A percentile compares a stretch with the other conserved stretches of the same genome.
Conservation (phyloP, 2,797 vertebrate genomes). For the Crypturellus tataupa region DNA sequence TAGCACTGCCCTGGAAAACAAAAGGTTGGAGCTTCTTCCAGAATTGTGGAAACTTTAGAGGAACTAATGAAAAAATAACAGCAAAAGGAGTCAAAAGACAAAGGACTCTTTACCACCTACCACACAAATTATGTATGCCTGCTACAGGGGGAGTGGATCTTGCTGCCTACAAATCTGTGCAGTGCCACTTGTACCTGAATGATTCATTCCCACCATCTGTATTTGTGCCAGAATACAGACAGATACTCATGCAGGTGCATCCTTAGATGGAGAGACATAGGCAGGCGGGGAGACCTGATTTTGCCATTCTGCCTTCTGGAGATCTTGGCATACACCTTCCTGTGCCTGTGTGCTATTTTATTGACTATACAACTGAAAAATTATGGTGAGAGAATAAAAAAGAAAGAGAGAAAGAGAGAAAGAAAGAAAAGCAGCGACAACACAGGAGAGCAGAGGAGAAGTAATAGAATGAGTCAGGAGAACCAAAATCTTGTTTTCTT, state of each 20-base stretch:
- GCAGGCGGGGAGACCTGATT: conserved; percentile 11
- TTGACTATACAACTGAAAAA: conserved; percentile 2
- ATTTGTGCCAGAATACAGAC: conserved; percentile 22
- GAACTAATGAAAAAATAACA: neutral
- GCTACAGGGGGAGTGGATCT: neutral
- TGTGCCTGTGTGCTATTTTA: conserved; percentile 21
- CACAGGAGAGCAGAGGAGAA: neutral
- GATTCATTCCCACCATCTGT: conserved; percentile 9
- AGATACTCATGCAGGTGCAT: conserved; percentile 3
- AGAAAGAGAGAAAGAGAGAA: too few relatives aligned
- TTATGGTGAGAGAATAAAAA: neutral
- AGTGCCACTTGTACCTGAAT: conserved; percentile 12
- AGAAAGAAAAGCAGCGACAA: neutral
- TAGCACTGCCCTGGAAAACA: neutral
- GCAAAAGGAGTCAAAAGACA: neutral
- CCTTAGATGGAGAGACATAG: conserved; percentile 10
- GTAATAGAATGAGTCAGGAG: conserved; percentile 28
- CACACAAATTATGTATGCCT: neutral
- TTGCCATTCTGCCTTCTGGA: conserved; percentile 48
- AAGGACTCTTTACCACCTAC: neutral
- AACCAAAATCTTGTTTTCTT: conserved; percentile 25
- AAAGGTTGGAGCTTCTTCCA: neutral
- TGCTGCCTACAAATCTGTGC: conserved; percentile 39
- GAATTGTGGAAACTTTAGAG: neutral
- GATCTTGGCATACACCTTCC: conserved; percentile 39